These are phyloP conservation scores for Glaucidium brasilianum DNA, from an alignment of 2,113 vertebrate genomes.

Conservation along the genomic window DNA sequence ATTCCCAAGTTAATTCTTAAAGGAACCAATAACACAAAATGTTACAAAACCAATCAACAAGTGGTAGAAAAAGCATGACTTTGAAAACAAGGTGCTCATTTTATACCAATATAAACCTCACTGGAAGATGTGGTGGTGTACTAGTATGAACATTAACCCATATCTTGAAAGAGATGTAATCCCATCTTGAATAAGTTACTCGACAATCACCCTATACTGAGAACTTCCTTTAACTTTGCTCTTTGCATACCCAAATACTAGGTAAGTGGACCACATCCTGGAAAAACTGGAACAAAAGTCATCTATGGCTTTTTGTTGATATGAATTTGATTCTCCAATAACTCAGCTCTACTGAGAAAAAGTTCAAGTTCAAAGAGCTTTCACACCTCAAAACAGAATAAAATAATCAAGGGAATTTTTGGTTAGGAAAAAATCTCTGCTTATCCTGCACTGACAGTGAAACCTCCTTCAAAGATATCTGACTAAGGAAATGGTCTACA, in stretches of 20 bases:
- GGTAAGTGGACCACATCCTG: not conserved
- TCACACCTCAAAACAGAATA: not conserved
- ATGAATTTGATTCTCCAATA: not conserved
- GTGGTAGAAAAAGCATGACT: not conserved
- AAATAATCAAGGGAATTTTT: not conserved
- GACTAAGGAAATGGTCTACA: not conserved
- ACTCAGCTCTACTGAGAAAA: not conserved
- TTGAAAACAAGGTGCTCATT: not conserved
- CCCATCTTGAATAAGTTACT: not conserved
- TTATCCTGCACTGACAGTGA: not conserved
- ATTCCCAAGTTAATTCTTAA: not conserved
- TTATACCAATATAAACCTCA: not conserved
- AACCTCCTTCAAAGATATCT: not conserved
- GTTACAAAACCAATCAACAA: not conserved
- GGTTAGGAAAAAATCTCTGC: not conserved
- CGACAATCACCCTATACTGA: not conserved
- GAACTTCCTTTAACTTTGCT: not conserved
- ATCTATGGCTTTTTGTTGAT: not conserved
- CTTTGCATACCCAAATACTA: not conserved
- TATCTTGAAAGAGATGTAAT: not conserved
- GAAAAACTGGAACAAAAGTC: not conserved
- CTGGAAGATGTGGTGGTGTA: not conserved
- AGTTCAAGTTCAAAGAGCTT: not conserved
- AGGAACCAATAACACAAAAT: not conserved
- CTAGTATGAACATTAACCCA: not conserved